Conservation (phyloP, 2,888 invertebrate species). For the Drosophila borborema region DNA sequence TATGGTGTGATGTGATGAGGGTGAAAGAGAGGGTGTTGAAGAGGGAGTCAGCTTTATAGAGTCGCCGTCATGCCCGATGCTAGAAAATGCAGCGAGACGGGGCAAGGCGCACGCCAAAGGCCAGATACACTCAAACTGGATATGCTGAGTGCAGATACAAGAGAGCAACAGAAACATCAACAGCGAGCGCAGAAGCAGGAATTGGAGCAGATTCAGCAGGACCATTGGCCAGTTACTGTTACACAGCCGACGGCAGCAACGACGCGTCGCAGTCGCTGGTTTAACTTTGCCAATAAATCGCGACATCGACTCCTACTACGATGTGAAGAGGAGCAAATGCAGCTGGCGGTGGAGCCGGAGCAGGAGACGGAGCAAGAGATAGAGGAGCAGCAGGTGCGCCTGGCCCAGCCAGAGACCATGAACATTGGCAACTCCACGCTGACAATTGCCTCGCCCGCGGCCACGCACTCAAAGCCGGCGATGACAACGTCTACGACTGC, state of each 20-base stretch:
- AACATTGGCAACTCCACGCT: conserved; percentile 73
- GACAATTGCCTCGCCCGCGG: conserved; percentile 65
- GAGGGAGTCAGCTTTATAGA: neutral
- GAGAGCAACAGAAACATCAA: neutral
- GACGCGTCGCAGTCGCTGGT: conserved; percentile 59
- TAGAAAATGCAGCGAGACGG: conserved; percentile 34
- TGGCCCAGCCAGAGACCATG: conserved; percentile 76
- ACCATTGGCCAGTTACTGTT: neutral
- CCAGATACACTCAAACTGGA: conserved; percentile 86
- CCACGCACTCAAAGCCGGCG: conserved; percentile 7
- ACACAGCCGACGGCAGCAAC: conserved; percentile 4
- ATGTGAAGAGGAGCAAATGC: conserved; percentile 43
- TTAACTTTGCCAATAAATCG: conserved; percentile 61
- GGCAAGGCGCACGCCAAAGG: conserved; percentile 58
- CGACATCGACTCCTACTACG: conserved; percentile 41
- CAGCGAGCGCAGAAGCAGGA: neutral
- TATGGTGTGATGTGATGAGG: conserved; percentile 12
- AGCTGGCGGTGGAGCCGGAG: conserved; percentile 29
- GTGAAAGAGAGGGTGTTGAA: neutral
- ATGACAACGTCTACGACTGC: conserved; percentile 44
- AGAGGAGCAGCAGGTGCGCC: conserved; percentile 45
- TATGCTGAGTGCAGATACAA: conserved; percentile 85
- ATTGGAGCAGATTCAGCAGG: conserved; percentile 4
- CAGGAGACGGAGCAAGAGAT: conserved; percentile 24
- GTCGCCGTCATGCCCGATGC: conserved; percentile 74